A percentile compares a stretch with the other conserved stretches of the same genome.
Evolutionary conservation across 2,888 invertebrate genomes (phyloP).

Genomic region (Melinopterus prodromus): DNA sequence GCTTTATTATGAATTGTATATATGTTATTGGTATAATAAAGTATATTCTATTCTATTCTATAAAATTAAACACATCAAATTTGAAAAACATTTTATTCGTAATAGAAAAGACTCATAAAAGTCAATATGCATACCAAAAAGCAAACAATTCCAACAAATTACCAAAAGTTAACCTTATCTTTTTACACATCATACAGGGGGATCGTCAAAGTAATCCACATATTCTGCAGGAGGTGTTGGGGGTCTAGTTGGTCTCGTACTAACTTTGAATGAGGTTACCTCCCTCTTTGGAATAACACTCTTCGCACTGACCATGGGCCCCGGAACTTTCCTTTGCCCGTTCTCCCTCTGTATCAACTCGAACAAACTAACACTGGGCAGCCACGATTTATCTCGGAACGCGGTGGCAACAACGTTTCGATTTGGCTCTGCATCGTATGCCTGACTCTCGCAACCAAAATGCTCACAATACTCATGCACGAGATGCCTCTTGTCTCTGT

Average conservation of each 20-base stretch:
- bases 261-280: constrained; percentile 52
- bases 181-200: constrained; percentile 36
- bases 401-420: constrained; percentile 95
- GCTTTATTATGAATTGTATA: too few relatives aligned
- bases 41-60: too few relatives aligned
- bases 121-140: not conserved
- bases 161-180: not conserved
- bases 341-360: constrained; percentile 83
- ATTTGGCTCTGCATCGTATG: constrained; percentile 95
- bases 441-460: constrained; percentile 93
- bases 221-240: constrained; percentile 45
- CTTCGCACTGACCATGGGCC: constrained; percentile 61
- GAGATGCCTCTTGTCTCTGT: constrained; percentile 88
- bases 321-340: constrained; percentile 81
- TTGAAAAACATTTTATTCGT: not conserved
- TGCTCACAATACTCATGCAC: constrained; percentile 95
- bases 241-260: constrained; percentile 44
- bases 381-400: constrained; percentile 76
- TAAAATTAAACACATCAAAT: not conserved
- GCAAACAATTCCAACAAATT: not conserved
- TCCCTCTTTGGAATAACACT: constrained; percentile 47
- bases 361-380: constrained; percentile 86
- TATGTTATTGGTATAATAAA: too few relatives aligned
- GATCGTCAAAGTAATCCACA: constrained; percentile 51
- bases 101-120: not conserved